Evolutionary conservation across 30 jellyfish, hydroid and myxozoan species (phyloP), one percentile per base, ranked within the genome.

Genomic region (Aurelia aurita): DNA sequence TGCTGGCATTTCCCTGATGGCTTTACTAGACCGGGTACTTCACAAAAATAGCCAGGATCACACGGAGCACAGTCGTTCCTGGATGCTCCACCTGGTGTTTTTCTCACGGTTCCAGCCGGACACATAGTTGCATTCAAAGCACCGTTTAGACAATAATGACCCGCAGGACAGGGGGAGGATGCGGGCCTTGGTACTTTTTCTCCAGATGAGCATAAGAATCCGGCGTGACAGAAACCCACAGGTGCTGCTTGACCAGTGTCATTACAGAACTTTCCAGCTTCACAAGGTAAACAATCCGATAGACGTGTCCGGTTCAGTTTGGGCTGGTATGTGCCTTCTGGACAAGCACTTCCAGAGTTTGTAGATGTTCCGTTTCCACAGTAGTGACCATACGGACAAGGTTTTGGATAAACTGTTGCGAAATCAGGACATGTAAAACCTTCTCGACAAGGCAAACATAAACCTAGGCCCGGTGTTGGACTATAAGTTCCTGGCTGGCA

Each of bases 61-160:
- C 99, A 94, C 8, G 99, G 97, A 2, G 79, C 70, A 68, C 99
- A 94, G 75, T 89, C 97, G 60, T 67, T 47, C 16, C 87, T 29
- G 0, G 95, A 77, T 5, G 87, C 86, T 3, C 92, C 98, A 26
- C 98, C 98, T 0, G 84, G 86, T 71, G 82, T 80, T 68, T 79
- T 83, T 44, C 97, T 53, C 51, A 93, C 76, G 11, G 98, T 93
- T 3, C 98, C 98, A 22, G 97, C 88, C n/a, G 97, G 98, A 69
- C 98, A 93, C 63, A 69, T 28, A 4, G 95, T 78, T 1, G 94
- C 96, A 69, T 74, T 82, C 27, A 39, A 34, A 2, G 97, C 86
- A 29, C 98, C 98, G 49, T 12, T 54, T 35, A 35, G 19, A 71
- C 98, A 93, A 64, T 73, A 93, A n/a, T 74, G 84, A 18, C 98